Percentiles rank a stretch among this genome's conserved stretches.
Evolutionary conservation across 2,888 invertebrate species (phyloP).

Genomic region (Fissipunctia ypsillon): DNA sequence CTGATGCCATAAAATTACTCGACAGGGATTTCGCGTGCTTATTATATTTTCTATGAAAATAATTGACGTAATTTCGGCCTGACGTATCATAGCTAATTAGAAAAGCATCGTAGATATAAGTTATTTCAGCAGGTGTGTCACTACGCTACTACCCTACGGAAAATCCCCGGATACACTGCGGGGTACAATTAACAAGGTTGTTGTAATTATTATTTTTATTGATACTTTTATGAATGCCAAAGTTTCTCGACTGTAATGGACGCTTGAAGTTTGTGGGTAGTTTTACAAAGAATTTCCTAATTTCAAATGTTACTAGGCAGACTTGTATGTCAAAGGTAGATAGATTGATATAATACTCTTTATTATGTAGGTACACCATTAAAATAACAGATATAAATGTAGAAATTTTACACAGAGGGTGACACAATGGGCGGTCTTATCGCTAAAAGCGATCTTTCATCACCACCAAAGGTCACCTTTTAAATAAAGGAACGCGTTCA

Average conservation of each 20-base stretch:
- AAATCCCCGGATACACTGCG: constrained; percentile 43
- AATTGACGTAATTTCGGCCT: background rate
- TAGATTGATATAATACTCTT: too few relatives aligned
- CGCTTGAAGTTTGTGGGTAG: constrained; percentile 6
- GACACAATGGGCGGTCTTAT: too few relatives aligned
- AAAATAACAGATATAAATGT: too few relatives aligned
- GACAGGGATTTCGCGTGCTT: background rate
- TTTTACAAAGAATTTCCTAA: constrained; percentile 1
- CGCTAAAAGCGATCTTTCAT: too few relatives aligned
- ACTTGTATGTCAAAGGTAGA: constrained; percentile 23
- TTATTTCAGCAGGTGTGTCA: background rate
- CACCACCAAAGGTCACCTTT: constrained; percentile 47
- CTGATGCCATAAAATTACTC: background rate
- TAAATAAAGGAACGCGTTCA: background rate
- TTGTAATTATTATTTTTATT: constrained; percentile 70
- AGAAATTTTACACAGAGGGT: too few relatives aligned
- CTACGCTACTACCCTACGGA: constrained; percentile 15
- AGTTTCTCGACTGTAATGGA: constrained; percentile 26
- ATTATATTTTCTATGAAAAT: background rate
- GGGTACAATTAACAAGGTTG: constrained; percentile 63
- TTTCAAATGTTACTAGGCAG: background rate
- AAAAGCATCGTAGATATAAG: background rate
- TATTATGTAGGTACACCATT: too few relatives aligned
- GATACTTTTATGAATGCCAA: constrained; percentile 70
- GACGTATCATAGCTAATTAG: background rate